A percentile compares a stretch with the other conserved stretches of the same genome.
phyloP scores from a whole-genome alignment of 2,888 invertebrate species.

The Atethmia centrago region DNA sequence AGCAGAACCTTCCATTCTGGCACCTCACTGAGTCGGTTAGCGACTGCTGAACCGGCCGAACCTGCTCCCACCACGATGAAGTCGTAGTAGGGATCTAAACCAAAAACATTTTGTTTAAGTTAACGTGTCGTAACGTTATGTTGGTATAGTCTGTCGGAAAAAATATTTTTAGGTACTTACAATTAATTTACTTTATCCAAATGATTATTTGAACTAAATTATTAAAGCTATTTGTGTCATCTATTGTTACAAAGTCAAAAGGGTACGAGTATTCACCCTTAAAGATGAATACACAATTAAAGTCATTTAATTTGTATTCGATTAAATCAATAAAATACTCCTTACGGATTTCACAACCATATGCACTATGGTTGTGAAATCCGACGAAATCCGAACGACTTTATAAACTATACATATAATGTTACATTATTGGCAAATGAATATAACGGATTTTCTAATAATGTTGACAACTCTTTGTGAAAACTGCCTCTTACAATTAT shows the following conservation, averaged over 20 bases:
- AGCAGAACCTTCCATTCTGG: conserved; percentile 91
- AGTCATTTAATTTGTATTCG: neutral
- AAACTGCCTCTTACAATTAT: neutral
- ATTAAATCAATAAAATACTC: neutral
- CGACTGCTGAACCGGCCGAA: conserved; percentile 92
- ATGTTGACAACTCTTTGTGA: neutral
- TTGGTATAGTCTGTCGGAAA: neutral
- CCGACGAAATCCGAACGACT: too few relatives aligned
- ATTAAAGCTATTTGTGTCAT: neutral
- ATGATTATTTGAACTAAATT: conserved; percentile 2
- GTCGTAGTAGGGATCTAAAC: conserved; percentile 89
- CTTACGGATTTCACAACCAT: neutral
- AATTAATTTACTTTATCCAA: neutral
- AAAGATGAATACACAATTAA: neutral
- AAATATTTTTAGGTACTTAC: neutral
- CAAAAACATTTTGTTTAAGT: neutral
- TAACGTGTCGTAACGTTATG: neutral
- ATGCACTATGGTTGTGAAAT: too few relatives aligned
- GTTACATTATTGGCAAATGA: neutral
- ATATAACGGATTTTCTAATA: neutral
- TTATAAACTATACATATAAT: neutral
- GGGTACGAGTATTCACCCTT: neutral
- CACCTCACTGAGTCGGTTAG: conserved; percentile 91
- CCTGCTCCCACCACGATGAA: conserved; percentile 92
- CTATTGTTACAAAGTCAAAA: neutral